These are phyloP conservation scores for Tragopan temminckii DNA, from an alignment of 2,797 vertebrate genomes.

Conservation along the genomic window DNA sequence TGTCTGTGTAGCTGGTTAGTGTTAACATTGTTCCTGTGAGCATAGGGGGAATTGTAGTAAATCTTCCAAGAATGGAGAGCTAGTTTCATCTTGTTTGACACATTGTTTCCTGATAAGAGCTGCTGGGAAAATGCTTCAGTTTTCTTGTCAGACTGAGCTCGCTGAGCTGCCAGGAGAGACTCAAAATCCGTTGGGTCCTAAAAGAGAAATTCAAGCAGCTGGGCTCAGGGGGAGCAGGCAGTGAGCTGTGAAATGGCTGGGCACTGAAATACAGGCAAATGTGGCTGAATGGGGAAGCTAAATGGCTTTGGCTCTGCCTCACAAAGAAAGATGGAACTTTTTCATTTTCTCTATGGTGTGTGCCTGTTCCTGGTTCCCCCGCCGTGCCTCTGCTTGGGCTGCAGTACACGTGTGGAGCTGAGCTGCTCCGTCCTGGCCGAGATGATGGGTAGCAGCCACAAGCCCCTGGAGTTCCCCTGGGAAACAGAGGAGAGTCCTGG, in stretches of 20 bases:
- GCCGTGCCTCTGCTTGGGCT: not conserved
- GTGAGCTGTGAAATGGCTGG: not conserved
- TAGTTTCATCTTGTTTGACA: conserved; percentile 77
- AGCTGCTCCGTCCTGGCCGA: not conserved
- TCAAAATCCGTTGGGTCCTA: conserved; percentile 32
- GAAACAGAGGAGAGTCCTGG: not conserved
- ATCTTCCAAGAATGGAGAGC: conserved; percentile 62
- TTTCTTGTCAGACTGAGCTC: conserved; percentile 61
- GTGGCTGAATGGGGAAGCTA: not conserved
- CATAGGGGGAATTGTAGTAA: conserved; percentile 68
- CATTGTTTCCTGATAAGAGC: conserved; percentile 77
- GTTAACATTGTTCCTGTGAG: conserved; percentile 66
- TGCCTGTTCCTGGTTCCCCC: not conserved
- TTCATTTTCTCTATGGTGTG: not conserved
- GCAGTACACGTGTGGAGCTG: not conserved
- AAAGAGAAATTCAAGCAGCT: conserved; percentile 18
- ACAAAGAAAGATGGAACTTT: not conserved
- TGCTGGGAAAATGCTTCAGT: conserved; percentile 76
- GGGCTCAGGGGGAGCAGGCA: not conserved
- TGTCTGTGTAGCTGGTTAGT: conserved; percentile 37
- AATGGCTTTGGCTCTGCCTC: not conserved
- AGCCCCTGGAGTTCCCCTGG: not conserved
- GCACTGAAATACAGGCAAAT: not conserved
- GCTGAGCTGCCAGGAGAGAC: conserved; percentile 44
- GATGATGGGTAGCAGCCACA: not conserved